Percentiles rank a stretch among this genome's conserved stretches.
phyloP scores from a whole-genome alignment of 2,888 invertebrate genomes.

The Gymnocheta viridis region DNA sequence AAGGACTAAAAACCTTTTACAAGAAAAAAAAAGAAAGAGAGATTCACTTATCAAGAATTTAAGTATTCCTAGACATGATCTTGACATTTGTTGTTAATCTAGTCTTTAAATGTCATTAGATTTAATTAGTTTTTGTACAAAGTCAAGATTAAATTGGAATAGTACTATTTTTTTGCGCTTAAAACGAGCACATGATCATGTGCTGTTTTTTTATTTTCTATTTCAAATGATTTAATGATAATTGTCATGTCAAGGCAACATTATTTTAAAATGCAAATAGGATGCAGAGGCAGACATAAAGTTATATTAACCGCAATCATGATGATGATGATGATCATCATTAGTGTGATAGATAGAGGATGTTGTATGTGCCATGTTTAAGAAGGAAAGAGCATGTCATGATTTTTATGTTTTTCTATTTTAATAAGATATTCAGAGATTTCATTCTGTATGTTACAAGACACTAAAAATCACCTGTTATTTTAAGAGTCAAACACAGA shows the following conservation, averaged over 20 bases:
- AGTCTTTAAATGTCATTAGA: conserved; percentile 59
- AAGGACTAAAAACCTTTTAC: background rate
- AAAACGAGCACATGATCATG: conserved; percentile 2
- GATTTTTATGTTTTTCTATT: conserved; percentile 53
- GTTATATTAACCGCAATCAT: background rate
- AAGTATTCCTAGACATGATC: conserved; percentile 52
- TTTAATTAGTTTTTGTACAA: conserved; percentile 64
- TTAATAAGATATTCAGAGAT: background rate
- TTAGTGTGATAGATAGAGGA: conserved; percentile 14
- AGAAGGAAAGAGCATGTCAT: conserved; percentile 45
- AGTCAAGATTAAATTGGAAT: conserved; percentile 24
- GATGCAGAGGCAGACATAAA: background rate
- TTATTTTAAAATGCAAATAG: conserved; percentile 61
- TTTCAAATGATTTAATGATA: conserved; percentile 65
- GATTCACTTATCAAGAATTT: background rate
- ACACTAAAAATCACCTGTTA: conserved; percentile 55
- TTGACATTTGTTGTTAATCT: conserved; percentile 61
- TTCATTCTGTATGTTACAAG: background rate
- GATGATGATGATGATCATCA: background rate
- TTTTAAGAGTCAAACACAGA: background rate
- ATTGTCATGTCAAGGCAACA: conserved; percentile 68
- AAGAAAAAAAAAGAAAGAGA: background rate
- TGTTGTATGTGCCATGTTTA: background rate
- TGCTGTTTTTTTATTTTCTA: conserved; percentile 13
- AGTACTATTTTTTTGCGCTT: background rate